phyloP scores from a whole-genome alignment of 2,797 vertebrate species.

The Hippocampus kuda region DNA sequence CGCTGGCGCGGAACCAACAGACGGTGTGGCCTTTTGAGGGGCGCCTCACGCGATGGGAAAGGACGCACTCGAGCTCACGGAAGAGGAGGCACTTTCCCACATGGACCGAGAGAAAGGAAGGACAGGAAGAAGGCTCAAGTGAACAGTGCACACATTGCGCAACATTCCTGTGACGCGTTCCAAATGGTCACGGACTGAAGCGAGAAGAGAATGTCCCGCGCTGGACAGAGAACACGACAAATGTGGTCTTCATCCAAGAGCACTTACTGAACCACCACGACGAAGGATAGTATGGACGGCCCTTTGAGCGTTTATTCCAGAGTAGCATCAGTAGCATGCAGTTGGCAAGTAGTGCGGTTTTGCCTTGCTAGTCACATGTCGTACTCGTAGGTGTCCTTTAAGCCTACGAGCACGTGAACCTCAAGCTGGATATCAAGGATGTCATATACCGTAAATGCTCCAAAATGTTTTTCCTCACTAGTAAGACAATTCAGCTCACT shows the following conservation, averaged over 20 bases:
- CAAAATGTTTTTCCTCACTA: too few species aligned
- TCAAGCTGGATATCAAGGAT: too few species aligned
- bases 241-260: conserved; percentile 47
- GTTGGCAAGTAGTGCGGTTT: neutral
- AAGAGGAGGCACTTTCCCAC: conserved; percentile 3
- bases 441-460: too few species aligned
- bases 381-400: neutral
- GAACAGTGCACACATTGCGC: neutral
- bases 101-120: neutral
- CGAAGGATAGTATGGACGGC: neutral
- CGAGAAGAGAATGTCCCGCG: neutral
- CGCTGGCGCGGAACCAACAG: neutral
- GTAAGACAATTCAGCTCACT: too few species aligned
- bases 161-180: neutral
- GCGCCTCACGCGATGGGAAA: neutral
- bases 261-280: conserved; percentile 57
- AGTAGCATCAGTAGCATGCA: neutral
- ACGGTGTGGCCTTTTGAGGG: neutral
- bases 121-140: conserved; percentile 2
- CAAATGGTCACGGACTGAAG: neutral
- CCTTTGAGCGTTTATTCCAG: neutral
- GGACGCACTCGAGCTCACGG: conserved; percentile 34
- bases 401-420: too few species aligned
- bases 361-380: neutral
- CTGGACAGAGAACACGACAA: conserved; percentile 16